Percentiles rank a stretch among this genome's conserved stretches.
Conservation (phyloP, 2,888 invertebrate species). For the Callinectes sapidus region DNA sequence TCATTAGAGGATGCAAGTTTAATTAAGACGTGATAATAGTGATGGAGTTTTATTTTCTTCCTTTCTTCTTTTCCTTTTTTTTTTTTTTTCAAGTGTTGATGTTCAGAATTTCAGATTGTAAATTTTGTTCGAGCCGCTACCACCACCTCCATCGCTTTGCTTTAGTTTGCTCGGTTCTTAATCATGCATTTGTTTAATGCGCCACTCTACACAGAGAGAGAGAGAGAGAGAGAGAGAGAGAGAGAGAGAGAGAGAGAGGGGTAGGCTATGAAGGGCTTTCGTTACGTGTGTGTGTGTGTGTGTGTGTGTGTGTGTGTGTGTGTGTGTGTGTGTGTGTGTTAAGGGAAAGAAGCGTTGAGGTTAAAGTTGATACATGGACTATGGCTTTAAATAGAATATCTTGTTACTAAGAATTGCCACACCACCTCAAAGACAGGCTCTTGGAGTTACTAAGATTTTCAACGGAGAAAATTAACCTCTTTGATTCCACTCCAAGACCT, state of each 20-base stretch:
- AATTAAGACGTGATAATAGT: too few species aligned
- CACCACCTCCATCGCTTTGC: background rate
- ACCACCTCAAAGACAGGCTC: too few species aligned
- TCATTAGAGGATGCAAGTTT: too few species aligned
- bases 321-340: conserved; percentile 23
- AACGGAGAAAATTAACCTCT: too few species aligned
- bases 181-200: background rate
- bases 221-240: too few species aligned
- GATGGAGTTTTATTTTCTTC: background rate
- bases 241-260: too few species aligned
- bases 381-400: background rate
- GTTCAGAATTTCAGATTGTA: background rate
- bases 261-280: background rate
- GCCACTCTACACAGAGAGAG: background rate
- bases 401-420: too few species aligned
- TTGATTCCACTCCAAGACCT: too few species aligned
- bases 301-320: background rate
- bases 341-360: background rate
- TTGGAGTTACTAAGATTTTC: too few species aligned
- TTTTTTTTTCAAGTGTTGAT: background rate
- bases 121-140: background rate
- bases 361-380: background rate
- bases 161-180: background rate
- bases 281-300: background rate
- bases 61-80: background rate